A percentile compares a stretch with the other conserved stretches of the same genome.
Conservation (phyloP, 2,113 vertebrate species). For the Phalacrocorax pelagicus region DNA sequence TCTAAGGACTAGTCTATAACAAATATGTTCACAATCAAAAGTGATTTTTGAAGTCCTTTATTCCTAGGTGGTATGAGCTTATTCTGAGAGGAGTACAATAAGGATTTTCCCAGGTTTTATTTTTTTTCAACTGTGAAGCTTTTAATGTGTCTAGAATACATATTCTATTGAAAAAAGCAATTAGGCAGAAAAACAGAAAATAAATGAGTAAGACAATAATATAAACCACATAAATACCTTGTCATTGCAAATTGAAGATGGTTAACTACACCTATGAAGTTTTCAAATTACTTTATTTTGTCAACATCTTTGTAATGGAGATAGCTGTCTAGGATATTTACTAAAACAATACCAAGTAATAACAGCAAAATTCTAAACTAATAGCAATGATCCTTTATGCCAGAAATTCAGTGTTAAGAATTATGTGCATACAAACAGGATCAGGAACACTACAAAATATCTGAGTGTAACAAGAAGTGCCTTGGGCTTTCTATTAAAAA, state of each 20-base stretch:
- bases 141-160: background rate
- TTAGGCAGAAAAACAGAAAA: background rate
- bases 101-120: background rate
- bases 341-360: background rate
- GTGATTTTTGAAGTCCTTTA: background rate
- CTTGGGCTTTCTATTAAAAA: background rate
- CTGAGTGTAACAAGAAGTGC: background rate
- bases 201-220: background rate
- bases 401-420: background rate
- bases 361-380: background rate
- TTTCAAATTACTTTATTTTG: background rate
- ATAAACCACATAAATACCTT: background rate
- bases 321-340: background rate
- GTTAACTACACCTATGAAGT: background rate
- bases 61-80: background rate
- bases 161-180: background rate
- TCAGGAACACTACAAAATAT: background rate
- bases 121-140: background rate
- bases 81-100: background rate
- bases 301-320: background rate
- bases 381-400: background rate
- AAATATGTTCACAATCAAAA: background rate
- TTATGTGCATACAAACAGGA: background rate
- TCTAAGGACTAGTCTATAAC: background rate
- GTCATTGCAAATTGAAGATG: background rate